Base-by-base conservation (phyloP, 2,113 vertebrate genomes). In the Alosa alosa region DNA sequence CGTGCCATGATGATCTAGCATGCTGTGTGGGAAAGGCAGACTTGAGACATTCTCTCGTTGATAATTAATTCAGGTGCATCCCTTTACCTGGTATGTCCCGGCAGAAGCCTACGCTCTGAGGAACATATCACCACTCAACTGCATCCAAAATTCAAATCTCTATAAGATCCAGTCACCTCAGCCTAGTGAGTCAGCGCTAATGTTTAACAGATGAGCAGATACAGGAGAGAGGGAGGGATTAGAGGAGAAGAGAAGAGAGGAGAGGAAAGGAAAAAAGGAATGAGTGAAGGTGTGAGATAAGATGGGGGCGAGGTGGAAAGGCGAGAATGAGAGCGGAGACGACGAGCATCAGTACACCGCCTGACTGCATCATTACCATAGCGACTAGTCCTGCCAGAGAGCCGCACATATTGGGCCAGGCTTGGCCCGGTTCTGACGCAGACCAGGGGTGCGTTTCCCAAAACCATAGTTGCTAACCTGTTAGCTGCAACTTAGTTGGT, bases 161-260 rank as follows among this genome's bases (percentile, higher is more conserved):
- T 6, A 25, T 10, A 11, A 68, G 64, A 68, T 31, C 4, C 60
- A 64, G 22, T 64, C 60, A 25, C 1, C n/a, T 68, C 64, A 68
- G 64, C 64, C 50, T 20, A n/a, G 15, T 64, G 44, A 85, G 83
- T 89, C 87, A 39, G 82, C 84, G 41, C 82, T 92, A 84, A 92
- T 93, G 91, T 91, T 91, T 93, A 93, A 94, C 89, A 86, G 85
- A 92, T 91, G 89, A 92, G 88, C 82, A 83, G 31, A 84, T 88
- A 22, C 88, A 87, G 50, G 82, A 84, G 89, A 91, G 47, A 81
- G 86, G 82, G 55, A 25, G 22, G 17, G 46, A 31, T 31, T 31
- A 10, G 1, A 7, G n/a, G 36, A 22, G 25, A 72, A n/a, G 57
- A 81, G 5, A 82, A 41, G n/a, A 68, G 13, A 18, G 31, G 7